A percentile compares a stretch with the other conserved stretches of the same genome.
phyloP scores from a whole-genome alignment of 2,113 vertebrate species.

The Anguilla japonica region DNA sequence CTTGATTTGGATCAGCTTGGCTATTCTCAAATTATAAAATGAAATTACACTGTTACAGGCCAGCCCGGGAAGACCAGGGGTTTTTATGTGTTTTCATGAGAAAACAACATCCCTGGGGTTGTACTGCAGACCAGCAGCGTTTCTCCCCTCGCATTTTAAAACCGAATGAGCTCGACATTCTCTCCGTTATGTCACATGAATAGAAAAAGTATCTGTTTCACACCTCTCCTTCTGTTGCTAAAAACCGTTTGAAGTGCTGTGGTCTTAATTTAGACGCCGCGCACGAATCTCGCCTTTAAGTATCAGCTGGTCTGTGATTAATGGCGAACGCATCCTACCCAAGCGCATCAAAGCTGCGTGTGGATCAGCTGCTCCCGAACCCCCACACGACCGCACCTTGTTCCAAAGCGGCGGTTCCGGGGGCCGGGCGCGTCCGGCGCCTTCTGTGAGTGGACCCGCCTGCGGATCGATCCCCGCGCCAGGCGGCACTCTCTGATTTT shows the following conservation, averaged over 20 bases:
- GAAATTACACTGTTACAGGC: background rate
- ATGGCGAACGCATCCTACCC: background rate
- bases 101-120: background rate
- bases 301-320: background rate
- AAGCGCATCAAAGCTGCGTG: background rate
- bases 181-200: background rate
- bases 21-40: background rate
- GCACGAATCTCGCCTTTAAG: background rate
- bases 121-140: background rate
- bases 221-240: background rate
- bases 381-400: background rate
- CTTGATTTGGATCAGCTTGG: background rate
- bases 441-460: background rate
- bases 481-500: background rate
- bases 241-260: background rate
- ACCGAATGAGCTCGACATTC: background rate
- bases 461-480: background rate
- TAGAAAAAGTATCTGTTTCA: background rate
- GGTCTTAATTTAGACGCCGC: background rate
- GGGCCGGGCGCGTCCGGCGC: background rate
- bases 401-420: background rate
- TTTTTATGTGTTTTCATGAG: background rate
- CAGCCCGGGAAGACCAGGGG: background rate
- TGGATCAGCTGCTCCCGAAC: background rate
- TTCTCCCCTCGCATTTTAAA: background rate